Percentiles rank a stretch among this genome's conserved stretches.
phyloP scores from a whole-genome alignment of 2,888 invertebrate species.

The Andrena haemorrhoa region DNA sequence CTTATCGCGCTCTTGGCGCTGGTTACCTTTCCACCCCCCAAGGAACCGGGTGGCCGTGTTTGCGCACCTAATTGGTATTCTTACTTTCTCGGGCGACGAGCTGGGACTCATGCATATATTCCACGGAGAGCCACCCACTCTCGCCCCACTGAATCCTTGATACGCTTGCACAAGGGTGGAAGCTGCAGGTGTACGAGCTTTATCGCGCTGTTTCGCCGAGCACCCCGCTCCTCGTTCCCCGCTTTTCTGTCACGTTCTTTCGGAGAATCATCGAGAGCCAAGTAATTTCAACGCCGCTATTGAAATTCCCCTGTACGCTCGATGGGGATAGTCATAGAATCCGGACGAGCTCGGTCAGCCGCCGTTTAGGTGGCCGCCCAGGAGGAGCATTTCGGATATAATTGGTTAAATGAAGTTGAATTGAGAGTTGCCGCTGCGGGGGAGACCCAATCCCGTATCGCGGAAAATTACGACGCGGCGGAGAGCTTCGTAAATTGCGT shows the following conservation, averaged over 20 bases:
- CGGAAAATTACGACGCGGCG: conserved; percentile 23
- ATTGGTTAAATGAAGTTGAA: conserved; percentile 15
- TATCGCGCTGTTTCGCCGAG: conserved; percentile 34
- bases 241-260: neutral
- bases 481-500: conserved; percentile 49
- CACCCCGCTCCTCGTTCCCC: neutral
- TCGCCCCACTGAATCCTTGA: conserved; percentile 21
- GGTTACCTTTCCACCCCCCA: neutral
- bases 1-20: conserved; percentile 38
- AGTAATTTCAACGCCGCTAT: too few species aligned
- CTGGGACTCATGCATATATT: conserved; percentile 70
- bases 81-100: conserved; percentile 62
- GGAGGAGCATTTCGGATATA: neutral
- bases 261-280: neutral
- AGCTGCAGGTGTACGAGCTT: conserved; percentile 24
- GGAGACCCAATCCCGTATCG: conserved; percentile 10
- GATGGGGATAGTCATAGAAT: too few species aligned
- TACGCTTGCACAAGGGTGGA: conserved; percentile 18
- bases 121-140: conserved; percentile 29
- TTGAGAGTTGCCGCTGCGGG: neutral
- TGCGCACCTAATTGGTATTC: conserved; percentile 72
- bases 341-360: neutral
- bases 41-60: conserved; percentile 47
- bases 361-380: neutral
- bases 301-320: too few species aligned